These are phyloP conservation scores for Heliconius congener DNA, from an alignment of 1,140 invertebrate genomes.

Conservation along the genomic window DNA sequence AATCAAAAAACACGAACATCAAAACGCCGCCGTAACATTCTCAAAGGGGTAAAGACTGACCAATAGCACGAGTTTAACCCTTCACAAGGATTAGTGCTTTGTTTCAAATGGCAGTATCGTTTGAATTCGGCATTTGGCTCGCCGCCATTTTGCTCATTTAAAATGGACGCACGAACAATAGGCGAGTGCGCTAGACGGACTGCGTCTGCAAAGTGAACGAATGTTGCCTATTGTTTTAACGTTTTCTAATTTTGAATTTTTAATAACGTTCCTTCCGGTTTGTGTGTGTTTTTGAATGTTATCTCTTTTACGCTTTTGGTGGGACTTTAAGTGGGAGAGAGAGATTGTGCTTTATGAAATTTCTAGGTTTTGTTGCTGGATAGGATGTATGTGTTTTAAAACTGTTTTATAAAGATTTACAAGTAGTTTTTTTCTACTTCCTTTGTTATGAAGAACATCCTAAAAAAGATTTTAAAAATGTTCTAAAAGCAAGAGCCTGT, in stretches of 20 bases:
- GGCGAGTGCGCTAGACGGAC: slow-evolving; percentile 58
- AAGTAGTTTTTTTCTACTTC: not conserved
- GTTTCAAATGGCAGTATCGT: slow-evolving; percentile 69
- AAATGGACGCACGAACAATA: slow-evolving; percentile 79
- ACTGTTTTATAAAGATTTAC: not conserved
- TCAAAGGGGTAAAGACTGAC: slow-evolving; percentile 51
- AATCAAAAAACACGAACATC: not conserved
- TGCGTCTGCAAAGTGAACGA: slow-evolving; percentile 62
- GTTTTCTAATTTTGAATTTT: slow-evolving; percentile 68
- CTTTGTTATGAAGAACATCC: not conserved
- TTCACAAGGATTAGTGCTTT: slow-evolving; percentile 75
- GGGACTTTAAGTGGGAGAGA: slow-evolving; percentile 1
- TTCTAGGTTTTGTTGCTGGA: not conserved
- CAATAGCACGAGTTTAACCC: slow-evolving; percentile 79
- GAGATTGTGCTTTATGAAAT: not conserved
- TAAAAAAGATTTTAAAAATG: not conserved
- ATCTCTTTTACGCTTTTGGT: slow-evolving; percentile 22
- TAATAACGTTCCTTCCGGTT: slow-evolving; percentile 53
- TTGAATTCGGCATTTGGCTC: slow-evolving; percentile 63
- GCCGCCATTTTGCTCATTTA: slow-evolving; percentile 80
- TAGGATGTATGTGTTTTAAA: not conserved
- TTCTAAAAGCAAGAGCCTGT: no score
- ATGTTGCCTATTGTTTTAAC: slow-evolving; percentile 70
- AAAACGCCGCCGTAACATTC: not conserved
- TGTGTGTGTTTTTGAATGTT: slow-evolving; percentile 42